A percentile compares a stretch with the other conserved stretches of the same genome.
Conservation (phyloP, 2,113 vertebrate species). For the Eulacestoma nigropectus region DNA sequence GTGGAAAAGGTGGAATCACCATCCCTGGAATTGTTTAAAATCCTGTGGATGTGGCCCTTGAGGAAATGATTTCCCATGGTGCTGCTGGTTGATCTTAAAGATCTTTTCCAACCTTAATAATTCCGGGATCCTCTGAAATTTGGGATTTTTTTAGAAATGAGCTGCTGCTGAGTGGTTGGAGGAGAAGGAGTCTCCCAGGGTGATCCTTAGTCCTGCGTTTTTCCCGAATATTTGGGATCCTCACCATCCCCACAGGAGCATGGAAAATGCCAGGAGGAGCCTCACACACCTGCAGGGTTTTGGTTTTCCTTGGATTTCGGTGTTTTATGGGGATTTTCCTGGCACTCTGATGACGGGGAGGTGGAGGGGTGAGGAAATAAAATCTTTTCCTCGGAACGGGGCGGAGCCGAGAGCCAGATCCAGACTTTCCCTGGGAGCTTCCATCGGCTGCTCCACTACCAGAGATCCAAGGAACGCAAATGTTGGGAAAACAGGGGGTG, state of each 20-base stretch:
- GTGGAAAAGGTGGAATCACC: background rate
- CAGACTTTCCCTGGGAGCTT: background rate
- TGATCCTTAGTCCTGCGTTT: background rate
- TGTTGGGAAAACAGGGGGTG: background rate
- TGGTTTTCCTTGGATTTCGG: accelerated
- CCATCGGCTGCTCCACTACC: background rate
- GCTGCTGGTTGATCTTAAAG: background rate
- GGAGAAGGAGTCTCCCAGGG: background rate
- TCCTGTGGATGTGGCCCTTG: too few relatives aligned
- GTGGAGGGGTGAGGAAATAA: background rate
- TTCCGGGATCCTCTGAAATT: background rate
- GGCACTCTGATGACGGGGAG: background rate
- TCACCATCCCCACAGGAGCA: background rate
- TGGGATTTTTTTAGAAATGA: background rate
- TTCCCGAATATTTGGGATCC: background rate
- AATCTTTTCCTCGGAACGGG: background rate
- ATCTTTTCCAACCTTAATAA: background rate
- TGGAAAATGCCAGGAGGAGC: background rate
- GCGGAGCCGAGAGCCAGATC: background rate
- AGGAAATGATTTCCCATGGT: too few relatives aligned
- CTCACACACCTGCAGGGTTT: accelerated
- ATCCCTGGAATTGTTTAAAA: background rate
- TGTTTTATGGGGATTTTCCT: background rate
- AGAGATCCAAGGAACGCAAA: background rate
- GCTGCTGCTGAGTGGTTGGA: background rate